Evolutionary conservation across 2,113 vertebrate genomes (phyloP).

Genomic region (Brachionichthys hirsutus): DNA sequence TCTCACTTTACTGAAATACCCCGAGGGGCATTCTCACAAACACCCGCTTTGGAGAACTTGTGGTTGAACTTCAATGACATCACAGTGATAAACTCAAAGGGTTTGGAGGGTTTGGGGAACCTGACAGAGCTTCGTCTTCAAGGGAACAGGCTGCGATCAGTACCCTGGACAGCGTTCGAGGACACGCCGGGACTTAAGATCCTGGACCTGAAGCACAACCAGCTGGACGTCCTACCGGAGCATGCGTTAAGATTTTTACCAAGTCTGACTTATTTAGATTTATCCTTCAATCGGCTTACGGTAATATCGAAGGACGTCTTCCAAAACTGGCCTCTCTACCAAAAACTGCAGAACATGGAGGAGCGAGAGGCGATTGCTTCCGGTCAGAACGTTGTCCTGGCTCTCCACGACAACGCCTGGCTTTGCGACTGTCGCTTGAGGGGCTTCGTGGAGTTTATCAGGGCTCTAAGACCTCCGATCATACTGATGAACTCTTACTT

Average conservation of each 20-base stretch:
- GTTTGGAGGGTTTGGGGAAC: slow-evolving; percentile 79
- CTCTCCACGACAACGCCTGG: slow-evolving; percentile 89
- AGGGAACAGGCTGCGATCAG: slow-evolving; percentile 87
- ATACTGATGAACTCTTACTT: slow-evolving; percentile 93
- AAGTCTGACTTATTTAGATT: slow-evolving; percentile 89
- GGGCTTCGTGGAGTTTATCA: slow-evolving; percentile 87
- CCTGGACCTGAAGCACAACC: slow-evolving; percentile 90
- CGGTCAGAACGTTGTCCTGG: slow-evolving; percentile 78
- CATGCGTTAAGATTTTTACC: slow-evolving; percentile 84
- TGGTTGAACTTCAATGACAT: slow-evolving; percentile 94
- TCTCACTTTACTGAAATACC: slow-evolving; percentile 86
- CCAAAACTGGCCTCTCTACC: slow-evolving; percentile 84
- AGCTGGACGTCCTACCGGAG: slow-evolving; percentile 86
- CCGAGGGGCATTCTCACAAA: slow-evolving; percentile 76
- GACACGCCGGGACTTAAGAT: slow-evolving; percentile 82
- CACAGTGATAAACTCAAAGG: slow-evolving; percentile 84
- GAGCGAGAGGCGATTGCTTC: slow-evolving; percentile 34
- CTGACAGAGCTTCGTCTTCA: slow-evolving; percentile 87
- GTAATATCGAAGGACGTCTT: slow-evolving; percentile 90
- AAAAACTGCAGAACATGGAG: slow-evolving; percentile 67
- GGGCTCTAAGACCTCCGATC: slow-evolving; percentile 79
- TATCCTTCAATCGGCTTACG: slow-evolving; percentile 90
- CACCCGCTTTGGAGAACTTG: slow-evolving; percentile 81
- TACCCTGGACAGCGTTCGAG: slow-evolving; percentile 91
- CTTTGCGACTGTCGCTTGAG: slow-evolving; percentile 88